These are phyloP conservation scores for Ammodramus savannarum DNA, from an alignment of 2,113 vertebrate genomes.

Conservation along the genomic window DNA sequence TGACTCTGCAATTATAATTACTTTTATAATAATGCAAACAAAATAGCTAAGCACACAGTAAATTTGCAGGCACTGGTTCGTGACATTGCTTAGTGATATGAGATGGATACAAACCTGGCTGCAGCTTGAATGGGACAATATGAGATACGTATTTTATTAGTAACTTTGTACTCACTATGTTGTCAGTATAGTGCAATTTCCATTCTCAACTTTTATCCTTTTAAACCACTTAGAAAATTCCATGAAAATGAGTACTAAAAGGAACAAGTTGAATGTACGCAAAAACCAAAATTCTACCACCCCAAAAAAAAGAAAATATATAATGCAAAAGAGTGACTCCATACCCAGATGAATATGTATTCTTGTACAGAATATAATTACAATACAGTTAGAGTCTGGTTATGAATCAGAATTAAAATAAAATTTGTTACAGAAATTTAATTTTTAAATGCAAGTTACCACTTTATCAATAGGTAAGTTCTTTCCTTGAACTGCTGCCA, in stretches of 20 bases:
- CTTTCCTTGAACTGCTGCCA: neutral
- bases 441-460: neutral
- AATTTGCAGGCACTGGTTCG: neutral
- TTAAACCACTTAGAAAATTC: neutral
- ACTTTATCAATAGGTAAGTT: neutral
- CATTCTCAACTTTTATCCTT: neutral
- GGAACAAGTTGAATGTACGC: rapidly evolving
- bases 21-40: neutral
- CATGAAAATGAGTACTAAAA: neutral
- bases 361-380: neutral
- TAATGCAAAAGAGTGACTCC: neutral
- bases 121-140: neutral
- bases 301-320: neutral
- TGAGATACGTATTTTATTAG: neutral
- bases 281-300: neutral
- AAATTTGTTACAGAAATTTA: neutral
- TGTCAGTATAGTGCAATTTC: neutral
- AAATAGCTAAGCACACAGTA: neutral
- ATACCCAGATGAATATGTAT: neutral
- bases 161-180: neutral
- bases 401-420: neutral
- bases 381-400: neutral
- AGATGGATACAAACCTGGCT: neutral
- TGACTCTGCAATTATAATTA: neutral
- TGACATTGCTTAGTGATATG: neutral